phyloP scores from a whole-genome alignment of 2,888 invertebrate genomes.

The Sphaerophoria taeniata region DNA sequence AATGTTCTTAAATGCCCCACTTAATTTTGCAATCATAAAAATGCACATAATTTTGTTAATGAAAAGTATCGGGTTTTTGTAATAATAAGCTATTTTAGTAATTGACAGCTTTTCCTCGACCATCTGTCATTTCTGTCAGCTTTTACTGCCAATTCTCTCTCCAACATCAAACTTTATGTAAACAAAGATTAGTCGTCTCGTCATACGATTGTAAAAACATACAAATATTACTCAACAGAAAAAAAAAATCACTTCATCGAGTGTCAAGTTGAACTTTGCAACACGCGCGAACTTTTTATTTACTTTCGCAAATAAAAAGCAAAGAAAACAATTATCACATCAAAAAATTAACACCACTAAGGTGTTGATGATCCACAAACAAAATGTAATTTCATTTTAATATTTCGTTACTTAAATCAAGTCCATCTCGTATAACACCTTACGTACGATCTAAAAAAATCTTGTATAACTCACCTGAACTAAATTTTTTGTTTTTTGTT shows the following conservation, averaged over 20 bases:
- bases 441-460: neutral
- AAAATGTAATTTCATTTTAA: neutral
- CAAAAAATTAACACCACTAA: constrained; percentile 20
- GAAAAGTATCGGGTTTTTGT: no score
- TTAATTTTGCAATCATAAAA: no score
- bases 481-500: neutral
- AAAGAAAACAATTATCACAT: constrained; percentile 12
- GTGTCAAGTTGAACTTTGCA: neutral
- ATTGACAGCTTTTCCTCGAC: no score
- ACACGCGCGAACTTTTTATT: neutral
- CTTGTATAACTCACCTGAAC: constrained; percentile 26
- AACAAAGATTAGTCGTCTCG: no score
- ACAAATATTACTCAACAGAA: no score
- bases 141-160: no score
- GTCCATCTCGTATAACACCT: constrained; percentile 24
- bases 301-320: neutral
- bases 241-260: neutral
- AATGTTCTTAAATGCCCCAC: no score
- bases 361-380: neutral
- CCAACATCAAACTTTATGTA: no score
- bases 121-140: no score
- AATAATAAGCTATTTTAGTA: no score
- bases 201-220: no score
- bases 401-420: neutral
- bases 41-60: no score